Base-by-base conservation (phyloP, 1,140 invertebrate genomes). In the Halesus radiatus region DNA sequence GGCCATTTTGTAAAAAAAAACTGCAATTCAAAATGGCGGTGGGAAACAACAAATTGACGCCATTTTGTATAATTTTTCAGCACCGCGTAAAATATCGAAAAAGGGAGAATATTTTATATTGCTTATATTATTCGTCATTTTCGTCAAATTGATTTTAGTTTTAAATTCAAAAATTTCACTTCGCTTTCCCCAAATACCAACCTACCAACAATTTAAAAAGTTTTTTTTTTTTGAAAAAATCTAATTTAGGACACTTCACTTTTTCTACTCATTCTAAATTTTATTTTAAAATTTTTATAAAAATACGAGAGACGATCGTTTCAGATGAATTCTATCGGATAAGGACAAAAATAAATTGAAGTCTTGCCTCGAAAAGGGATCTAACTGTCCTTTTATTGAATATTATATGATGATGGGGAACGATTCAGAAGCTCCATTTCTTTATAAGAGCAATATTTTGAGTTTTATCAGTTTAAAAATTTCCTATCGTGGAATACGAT, bases 251-350 rank as follows among this genome's bases (percentile, higher is more conserved):
- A 20, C 66, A 45, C 18, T 10, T 13, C 20, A 18, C 20, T 72
- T 72, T 29, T 72, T 26, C 68, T 72, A 72, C 50, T 52, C 68
- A 16, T 26, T 72, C 45, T 72, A 72, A 54, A 23, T 72, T 72
- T 72, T 16, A 22, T 72, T 29, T 29, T 22, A 72, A 72, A 26
- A 26, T 72, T 72, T 72, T 53, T 72, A 72, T 53, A 72, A 72
- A 72, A 72, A 72, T 72, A 72, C 53, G 37, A 72, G 37, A 72
- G 68, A 72, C 23, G 7, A 53, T 68, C 20, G 37, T 72, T 72
- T 72, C 45, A 53, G 45, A 16, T 32, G n/a, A n/a, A 68, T 68
- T 68, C 26, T 29, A 29, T 29, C 2, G 26, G 26, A 29, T 3
- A 29, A 29, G 5, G 26, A 29, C 2, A 29, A 29, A 29, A 29